Percentiles rank a stretch among this genome's conserved stretches.
phyloP scores from a whole-genome alignment of 1,140 invertebrate species.

The Leptinotarsa texana region DNA sequence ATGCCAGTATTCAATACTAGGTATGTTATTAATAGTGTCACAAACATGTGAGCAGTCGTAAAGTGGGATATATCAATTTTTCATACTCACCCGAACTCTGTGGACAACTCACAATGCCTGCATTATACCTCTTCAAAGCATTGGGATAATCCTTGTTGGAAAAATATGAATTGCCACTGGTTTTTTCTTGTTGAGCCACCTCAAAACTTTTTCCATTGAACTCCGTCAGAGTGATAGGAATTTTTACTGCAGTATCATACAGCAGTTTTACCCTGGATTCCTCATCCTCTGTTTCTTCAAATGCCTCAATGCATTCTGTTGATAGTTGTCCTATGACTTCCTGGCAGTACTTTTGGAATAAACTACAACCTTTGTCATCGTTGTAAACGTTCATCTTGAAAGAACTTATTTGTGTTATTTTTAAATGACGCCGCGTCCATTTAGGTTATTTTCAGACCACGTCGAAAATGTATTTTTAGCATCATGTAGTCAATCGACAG shows the following conservation, averaged over 20 bases:
- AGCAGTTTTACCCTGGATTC: conserved; percentile 47
- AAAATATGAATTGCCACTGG: conserved; percentile 78
- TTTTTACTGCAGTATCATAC: conserved; percentile 39
- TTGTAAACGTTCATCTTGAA: conserved; percentile 8
- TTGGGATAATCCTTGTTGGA: conserved; percentile 74
- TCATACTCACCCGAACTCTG: conserved; percentile 62
- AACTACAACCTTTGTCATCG: conserved; percentile 23
- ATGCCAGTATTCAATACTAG: too few species aligned
- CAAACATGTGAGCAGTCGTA: too few species aligned
- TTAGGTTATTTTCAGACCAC: not conserved
- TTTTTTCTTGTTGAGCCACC: conserved; percentile 68
- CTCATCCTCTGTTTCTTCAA: conserved; percentile 43
- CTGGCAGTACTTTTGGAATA: conserved; percentile 49
- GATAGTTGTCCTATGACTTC: conserved; percentile 43
- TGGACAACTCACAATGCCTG: conserved; percentile 68
- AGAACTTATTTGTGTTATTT: not conserved
- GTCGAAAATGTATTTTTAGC: too few species aligned
- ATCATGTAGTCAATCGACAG: too few species aligned
- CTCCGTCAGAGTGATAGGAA: conserved; percentile 45
- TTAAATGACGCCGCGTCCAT: not conserved
- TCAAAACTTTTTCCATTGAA: conserved; percentile 65
- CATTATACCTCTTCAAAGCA: conserved; percentile 75
- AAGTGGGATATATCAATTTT: too few species aligned
- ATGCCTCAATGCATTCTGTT: conserved; percentile 38
- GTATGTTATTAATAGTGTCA: too few species aligned